Conservation (phyloP, 2,888 invertebrate genomes). For the Dione juno region DNA sequence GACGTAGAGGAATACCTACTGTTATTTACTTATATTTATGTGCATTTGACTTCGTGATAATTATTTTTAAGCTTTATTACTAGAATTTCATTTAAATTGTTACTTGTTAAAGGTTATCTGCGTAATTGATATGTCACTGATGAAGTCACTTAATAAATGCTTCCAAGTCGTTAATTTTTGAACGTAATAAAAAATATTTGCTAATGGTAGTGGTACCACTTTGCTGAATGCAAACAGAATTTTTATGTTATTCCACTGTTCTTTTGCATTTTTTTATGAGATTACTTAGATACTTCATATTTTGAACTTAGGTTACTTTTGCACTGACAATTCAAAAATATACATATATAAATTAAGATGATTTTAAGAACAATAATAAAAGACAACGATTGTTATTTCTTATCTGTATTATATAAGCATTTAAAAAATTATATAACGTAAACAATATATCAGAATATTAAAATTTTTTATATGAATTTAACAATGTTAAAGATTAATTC, state of each 20-base stretch:
- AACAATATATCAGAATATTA: background rate
- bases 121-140: background rate
- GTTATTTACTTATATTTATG: background rate
- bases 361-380: slow-evolving; percentile 20
- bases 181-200: background rate
- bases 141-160: background rate
- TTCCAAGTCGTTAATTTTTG: background rate
- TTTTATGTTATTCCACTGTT: background rate
- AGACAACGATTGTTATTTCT: slow-evolving; percentile 15
- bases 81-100: background rate
- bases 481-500: background rate
- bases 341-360: background rate
- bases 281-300: background rate
- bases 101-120: background rate
- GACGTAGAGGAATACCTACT: background rate
- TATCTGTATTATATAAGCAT: background rate
- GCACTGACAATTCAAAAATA: background rate
- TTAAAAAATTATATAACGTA: background rate
- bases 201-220: background rate
- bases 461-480: slow-evolving; percentile 9
- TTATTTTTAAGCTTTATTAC: background rate
- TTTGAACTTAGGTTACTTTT: background rate
- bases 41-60: background rate
- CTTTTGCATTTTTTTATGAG: background rate
- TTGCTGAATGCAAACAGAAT: background rate